Conservation (phyloP, 1,140 invertebrate genomes). For the Phenacoccus solenopsis region DNA sequence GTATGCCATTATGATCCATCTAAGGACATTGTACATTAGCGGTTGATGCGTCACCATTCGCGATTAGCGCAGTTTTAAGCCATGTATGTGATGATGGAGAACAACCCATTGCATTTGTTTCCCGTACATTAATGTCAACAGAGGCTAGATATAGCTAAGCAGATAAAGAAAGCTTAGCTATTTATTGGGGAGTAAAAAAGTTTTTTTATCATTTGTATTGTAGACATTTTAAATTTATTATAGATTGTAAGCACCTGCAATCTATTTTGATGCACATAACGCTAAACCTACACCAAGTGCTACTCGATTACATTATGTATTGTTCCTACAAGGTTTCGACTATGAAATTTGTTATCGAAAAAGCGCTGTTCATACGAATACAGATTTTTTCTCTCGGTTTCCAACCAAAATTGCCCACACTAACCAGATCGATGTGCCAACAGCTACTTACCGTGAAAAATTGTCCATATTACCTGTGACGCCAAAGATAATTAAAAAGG, state of each 20-base stretch:
- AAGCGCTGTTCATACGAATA: constrained; percentile 26
- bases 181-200: constrained; percentile 36
- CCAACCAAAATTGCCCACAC: background rate
- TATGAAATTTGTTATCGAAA: constrained; percentile 31
- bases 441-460: background rate
- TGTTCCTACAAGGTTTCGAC: constrained; percentile 31
- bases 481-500: background rate
- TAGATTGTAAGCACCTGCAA: constrained; percentile 38
- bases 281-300: constrained; percentile 28
- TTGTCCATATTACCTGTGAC: background rate
- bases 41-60: constrained; percentile 29
- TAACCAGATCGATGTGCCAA: background rate
- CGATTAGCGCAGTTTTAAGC: constrained; percentile 28
- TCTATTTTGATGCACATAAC: constrained; percentile 34
- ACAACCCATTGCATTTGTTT: constrained; percentile 29
- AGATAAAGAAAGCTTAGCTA: constrained; percentile 37
- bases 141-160: constrained; percentile 34
- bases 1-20: constrained; percentile 25
- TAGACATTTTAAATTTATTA: constrained; percentile 33
- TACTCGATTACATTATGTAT: constrained; percentile 30
- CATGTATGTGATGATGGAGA: constrained; percentile 29
- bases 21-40: constrained; percentile 28
- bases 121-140: constrained; percentile 25
- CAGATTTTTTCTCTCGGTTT: constrained; percentile 30
- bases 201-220: constrained; percentile 38